Percentiles rank a stretch among this genome's conserved stretches.
Conservation (phyloP, 2,888 invertebrate species). For the Ophion obscuratus region DNA sequence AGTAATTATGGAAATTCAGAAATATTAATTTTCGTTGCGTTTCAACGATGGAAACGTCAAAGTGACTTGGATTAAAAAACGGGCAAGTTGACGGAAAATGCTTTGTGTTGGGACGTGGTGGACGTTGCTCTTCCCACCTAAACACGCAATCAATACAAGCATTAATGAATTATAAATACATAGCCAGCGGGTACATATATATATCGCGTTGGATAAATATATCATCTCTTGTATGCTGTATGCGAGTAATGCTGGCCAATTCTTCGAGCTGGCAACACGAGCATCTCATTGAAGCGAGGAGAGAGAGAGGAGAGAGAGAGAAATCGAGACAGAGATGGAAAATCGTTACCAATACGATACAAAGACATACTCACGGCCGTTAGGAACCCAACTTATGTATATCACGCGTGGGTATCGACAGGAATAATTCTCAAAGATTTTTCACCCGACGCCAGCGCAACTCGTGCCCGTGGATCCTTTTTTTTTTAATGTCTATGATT, state of each 20-base stretch:
- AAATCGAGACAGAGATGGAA: constrained; percentile 1
- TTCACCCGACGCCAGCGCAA: constrained; percentile 10
- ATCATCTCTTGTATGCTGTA: no score
- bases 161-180: no score
- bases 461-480: neutral
- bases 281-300: constrained; percentile 1
- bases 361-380: constrained; percentile 12
- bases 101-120: no score
- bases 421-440: constrained; percentile 18
- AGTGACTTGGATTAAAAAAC: no score
- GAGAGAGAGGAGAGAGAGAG: neutral
- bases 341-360: constrained; percentile 22
- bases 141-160: no score
- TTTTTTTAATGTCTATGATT: constrained; percentile 6
- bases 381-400: constrained; percentile 30
- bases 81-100: no score
- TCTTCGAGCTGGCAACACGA: constrained; percentile 14
- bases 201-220: no score
- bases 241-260: constrained; percentile 20
- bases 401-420: constrained; percentile 44
- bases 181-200: no score
- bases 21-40: no score
- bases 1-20: no score
- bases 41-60: no score
- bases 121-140: no score